These are phyloP conservation scores for Himantopus leucocephalus DNA, from an alignment of 2,113 vertebrate genomes.

Conservation along the genomic window DNA sequence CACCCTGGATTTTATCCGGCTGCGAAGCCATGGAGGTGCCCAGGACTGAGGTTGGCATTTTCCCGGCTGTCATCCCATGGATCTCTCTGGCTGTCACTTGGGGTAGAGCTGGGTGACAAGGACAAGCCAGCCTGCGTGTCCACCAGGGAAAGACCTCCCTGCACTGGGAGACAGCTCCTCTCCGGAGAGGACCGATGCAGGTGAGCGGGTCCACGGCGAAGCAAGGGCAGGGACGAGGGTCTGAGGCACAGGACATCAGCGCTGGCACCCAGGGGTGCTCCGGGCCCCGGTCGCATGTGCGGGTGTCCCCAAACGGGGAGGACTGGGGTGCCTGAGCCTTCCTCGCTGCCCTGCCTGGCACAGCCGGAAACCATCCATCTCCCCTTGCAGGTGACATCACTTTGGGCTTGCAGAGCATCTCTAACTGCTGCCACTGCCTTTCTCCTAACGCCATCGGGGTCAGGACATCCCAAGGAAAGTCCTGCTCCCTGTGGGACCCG, in stretches of 20 bases:
- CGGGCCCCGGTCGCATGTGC: accelerated
- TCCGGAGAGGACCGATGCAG: neutral
- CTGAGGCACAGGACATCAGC: accelerated
- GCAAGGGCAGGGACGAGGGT: neutral
- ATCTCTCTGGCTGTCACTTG: neutral
- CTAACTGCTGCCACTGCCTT: neutral
- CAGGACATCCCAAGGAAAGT: neutral
- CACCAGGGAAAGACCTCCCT: neutral
- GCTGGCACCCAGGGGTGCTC: neutral
- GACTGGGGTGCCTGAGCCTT: neutral
- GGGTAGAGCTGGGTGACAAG: neutral
- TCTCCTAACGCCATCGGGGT: accelerated
- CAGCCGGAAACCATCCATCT: neutral
- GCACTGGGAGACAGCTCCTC: accelerated
- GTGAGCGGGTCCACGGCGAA: neutral
- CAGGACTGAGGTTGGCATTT: neutral
- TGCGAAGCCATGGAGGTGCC: neutral
- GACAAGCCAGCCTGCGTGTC: neutral
- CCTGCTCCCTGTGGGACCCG: neutral
- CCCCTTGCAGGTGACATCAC: neutral
- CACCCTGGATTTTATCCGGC: accelerated
- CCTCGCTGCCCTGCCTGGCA: neutral
- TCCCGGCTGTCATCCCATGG: accelerated
- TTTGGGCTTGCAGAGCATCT: neutral
- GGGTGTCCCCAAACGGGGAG: neutral